Evolutionary conservation across 2,888 invertebrate genomes (phyloP).

Genomic region (Drosophila yooni): DNA sequence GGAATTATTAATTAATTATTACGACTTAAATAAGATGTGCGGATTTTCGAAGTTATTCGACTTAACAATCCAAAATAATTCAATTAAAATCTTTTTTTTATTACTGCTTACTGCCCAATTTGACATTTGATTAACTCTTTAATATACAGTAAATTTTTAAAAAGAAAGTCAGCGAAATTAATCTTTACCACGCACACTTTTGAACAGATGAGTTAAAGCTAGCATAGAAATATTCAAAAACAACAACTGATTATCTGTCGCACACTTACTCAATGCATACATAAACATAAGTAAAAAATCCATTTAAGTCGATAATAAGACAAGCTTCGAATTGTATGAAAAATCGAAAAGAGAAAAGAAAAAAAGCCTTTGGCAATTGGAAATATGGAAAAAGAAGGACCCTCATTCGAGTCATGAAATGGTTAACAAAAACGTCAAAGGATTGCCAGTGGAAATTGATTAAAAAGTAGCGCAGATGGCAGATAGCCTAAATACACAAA

Average conservation of each 20-base stretch:
- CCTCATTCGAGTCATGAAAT: slow-evolving; percentile 43
- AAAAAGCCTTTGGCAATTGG: slow-evolving; percentile 28
- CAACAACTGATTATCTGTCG: neutral
- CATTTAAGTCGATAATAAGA: slow-evolving; percentile 17
- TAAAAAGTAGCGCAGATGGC: slow-evolving; percentile 61
- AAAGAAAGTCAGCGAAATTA: neutral
- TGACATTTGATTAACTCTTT: neutral
- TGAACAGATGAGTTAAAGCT: neutral
- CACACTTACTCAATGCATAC: neutral
- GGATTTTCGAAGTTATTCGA: neutral
- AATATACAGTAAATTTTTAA: neutral
- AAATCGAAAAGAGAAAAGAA: slow-evolving; percentile 17
- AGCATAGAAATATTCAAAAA: neutral
- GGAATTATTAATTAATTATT: neutral
- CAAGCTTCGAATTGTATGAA: slow-evolving; percentile 18
- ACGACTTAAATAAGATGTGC: neutral
- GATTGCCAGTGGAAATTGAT: slow-evolving; percentile 71
- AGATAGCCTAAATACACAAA: slow-evolving; percentile 64
- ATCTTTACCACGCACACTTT: neutral
- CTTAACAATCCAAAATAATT: neutral
- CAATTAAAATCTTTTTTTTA: neutral
- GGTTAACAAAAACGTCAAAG: slow-evolving; percentile 49
- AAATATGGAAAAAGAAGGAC: slow-evolving; percentile 34
- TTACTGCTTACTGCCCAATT: neutral
- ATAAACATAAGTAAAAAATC: neutral